Evolutionary conservation across 2,797 vertebrate genomes (phyloP).

Genomic region (Masticophis lateralis): DNA sequence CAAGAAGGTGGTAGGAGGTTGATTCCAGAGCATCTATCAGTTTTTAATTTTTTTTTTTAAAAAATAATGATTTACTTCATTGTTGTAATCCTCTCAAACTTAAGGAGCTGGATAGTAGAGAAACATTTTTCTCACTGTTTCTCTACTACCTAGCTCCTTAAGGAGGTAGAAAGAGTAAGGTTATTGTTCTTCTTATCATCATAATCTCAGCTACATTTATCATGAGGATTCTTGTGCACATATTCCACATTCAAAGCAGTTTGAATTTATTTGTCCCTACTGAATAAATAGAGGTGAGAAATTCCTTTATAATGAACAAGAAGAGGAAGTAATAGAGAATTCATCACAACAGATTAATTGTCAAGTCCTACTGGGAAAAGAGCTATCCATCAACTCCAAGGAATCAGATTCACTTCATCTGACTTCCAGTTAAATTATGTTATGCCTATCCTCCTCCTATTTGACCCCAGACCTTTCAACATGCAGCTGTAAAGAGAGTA

Average conservation of each 20-base stretch:
- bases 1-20: not conserved
- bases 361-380: conserved; percentile 61
- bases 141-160: not conserved
- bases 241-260: conserved; percentile 43
- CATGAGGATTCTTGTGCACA: conserved; percentile 30
- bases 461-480: conserved; percentile 14
- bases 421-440: conserved; percentile 44
- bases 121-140: not conserved
- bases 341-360: conserved; percentile 69
- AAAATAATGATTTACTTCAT: not conserved
- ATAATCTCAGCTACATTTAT: conserved; percentile 32
- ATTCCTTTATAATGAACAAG: conserved; percentile 69
- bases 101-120: not conserved
- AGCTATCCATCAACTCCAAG: conserved; percentile 52
- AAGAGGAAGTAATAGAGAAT: conserved; percentile 65
- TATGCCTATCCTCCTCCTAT: conserved; percentile 27
- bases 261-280: conserved; percentile 52
- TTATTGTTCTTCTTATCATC: not conserved
- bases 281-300: conserved; percentile 67
- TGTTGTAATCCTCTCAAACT: not conserved
- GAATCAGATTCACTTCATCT: conserved; percentile 47
- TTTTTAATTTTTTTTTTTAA: not conserved
- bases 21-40: not conserved
- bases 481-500: not conserved
- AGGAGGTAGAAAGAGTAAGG: not conserved